A percentile compares a stretch with the other conserved stretches of the same genome.
Evolutionary conservation across 2,113 vertebrate species (phyloP).

Genomic region (Meriones unguiculatus): DNA sequence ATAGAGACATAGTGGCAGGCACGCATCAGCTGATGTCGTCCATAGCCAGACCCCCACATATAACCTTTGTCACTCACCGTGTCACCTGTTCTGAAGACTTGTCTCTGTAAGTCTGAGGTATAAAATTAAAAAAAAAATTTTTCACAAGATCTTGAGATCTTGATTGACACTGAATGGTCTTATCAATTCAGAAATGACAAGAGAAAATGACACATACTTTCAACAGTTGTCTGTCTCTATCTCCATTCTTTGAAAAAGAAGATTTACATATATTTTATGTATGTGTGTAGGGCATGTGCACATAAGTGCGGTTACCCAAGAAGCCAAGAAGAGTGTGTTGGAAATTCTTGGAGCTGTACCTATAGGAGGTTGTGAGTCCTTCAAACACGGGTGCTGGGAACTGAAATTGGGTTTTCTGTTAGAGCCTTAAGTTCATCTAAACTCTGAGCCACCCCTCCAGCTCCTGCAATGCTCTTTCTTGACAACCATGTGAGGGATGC

Average conservation of each 20-base stretch:
- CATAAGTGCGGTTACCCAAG: neutral
- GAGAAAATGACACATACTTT: neutral
- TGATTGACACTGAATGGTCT: neutral
- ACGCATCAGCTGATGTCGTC: neutral
- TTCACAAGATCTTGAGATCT: neutral
- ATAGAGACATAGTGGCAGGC: neutral
- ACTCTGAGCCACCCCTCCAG: neutral
- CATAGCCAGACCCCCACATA: neutral
- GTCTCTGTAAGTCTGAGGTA: neutral
- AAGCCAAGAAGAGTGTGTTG: neutral
- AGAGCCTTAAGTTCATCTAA: neutral
- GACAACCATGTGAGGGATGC: neutral
- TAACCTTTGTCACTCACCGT: neutral
- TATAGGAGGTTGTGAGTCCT: neutral
- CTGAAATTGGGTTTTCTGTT: neutral
- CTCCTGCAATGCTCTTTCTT: neutral
- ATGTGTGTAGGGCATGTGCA: neutral
- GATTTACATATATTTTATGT: neutral
- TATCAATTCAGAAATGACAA: neutral
- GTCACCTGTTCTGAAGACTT: neutral
- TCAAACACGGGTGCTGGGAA: neutral
- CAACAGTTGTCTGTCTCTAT: neutral
- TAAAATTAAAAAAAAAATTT: neutral
- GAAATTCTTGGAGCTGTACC: neutral
- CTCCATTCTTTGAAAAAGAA: neutral